Evolutionary conservation across 2,113 vertebrate species (phyloP).

Genomic region (Crotalus horridus): DNA sequence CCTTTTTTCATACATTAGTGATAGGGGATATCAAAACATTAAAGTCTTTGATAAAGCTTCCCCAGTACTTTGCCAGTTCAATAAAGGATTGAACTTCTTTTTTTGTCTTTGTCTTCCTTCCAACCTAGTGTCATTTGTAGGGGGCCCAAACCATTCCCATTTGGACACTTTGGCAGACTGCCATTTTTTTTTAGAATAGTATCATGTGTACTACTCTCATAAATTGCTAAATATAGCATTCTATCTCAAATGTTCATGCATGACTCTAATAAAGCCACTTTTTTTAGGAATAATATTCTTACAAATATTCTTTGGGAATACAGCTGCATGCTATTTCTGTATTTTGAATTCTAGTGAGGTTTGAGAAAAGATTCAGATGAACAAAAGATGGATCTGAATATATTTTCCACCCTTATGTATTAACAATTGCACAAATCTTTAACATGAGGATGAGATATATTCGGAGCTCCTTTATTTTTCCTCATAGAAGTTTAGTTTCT

Average conservation of each 20-base stretch:
- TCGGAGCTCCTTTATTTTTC: neutral
- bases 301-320: neutral
- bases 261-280: neutral
- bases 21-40: slow-evolving; percentile 23
- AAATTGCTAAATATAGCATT: slow-evolving; percentile 18
- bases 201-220: slow-evolving; percentile 15
- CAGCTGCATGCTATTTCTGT: neutral
- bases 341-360: neutral
- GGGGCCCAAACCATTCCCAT: neutral
- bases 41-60: slow-evolving; percentile 29
- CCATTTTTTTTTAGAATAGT: slow-evolving; percentile 8
- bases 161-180: slow-evolving; percentile 10
- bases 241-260: neutral
- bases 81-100: slow-evolving; percentile 15
- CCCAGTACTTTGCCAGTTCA: slow-evolving; percentile 8
- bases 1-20: slow-evolving; percentile 25
- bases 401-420: neutral
- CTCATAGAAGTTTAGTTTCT: neutral
- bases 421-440: neutral
- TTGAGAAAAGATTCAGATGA: neutral
- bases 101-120: slow-evolving; percentile 27
- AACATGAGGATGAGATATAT: neutral
- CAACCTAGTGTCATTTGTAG: slow-evolving; percentile 12
- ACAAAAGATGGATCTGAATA: neutral
- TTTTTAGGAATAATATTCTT: neutral